These are phyloP conservation scores for Seriola dumerili DNA, from an alignment of 2,113 vertebrate genomes.

Conservation along the genomic window DNA sequence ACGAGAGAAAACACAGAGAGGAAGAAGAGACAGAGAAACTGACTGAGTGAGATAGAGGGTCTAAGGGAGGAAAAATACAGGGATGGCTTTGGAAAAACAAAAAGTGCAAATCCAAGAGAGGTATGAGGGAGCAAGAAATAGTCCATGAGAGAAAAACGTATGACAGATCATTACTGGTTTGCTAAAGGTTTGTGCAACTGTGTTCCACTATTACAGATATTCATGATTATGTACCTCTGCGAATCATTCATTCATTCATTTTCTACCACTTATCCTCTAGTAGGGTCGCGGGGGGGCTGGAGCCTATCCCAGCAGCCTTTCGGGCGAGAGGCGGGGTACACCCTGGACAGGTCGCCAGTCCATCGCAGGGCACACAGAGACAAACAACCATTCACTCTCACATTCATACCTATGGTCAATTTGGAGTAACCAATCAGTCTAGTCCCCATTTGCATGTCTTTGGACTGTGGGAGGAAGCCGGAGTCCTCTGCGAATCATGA, in stretches of 20 bases:
- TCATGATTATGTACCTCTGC: neutral
- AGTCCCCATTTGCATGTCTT: no score
- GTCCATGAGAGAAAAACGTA: neutral
- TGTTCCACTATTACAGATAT: constrained; percentile 1
- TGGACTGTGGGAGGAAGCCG: no score
- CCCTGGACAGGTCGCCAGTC: no score
- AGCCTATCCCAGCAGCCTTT: no score
- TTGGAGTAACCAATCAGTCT: no score
- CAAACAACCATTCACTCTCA: no score
- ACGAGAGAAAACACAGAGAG: constrained; percentile 37
- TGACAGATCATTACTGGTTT: neutral
- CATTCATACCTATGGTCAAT: no score
- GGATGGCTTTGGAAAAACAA: constrained; percentile 3
- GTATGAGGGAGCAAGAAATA: constrained; percentile 19
- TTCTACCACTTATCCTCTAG: no score
- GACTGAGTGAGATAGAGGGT: constrained; percentile 21
- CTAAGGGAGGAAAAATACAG: constrained; percentile 13
- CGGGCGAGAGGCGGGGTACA: no score
- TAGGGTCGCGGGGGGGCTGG: no score
- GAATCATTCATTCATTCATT: no score
- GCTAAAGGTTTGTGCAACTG: neutral
- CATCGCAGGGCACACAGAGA: no score
- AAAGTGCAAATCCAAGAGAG: neutral
- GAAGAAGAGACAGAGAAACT: constrained; percentile 33
- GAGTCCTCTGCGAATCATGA: neutral